Percentiles rank a stretch among this genome's conserved stretches.
Conservation (phyloP, 2,888 invertebrate species). For the Cataglyphis cursor region DNA sequence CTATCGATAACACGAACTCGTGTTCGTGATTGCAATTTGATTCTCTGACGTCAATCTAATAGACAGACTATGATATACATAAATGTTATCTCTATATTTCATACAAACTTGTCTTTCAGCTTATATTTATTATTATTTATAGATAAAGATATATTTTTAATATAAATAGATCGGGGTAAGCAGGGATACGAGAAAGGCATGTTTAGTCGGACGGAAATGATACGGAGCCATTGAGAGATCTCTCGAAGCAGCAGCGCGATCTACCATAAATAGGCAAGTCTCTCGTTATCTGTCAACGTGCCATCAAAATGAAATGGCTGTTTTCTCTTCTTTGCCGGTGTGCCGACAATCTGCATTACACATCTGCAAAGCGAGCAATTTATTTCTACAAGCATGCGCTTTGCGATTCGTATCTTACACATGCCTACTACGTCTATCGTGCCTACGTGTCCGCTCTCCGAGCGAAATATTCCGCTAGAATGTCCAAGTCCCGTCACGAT, state of each 20-base stretch:
- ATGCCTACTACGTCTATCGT: slow-evolving; percentile 12
- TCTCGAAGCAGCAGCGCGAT: background rate
- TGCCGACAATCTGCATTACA: slow-evolving; percentile 31
- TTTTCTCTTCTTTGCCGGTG: slow-evolving; percentile 37
- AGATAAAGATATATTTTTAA: background rate
- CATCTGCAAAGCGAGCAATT: slow-evolving; percentile 35
- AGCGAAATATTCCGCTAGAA: background rate
- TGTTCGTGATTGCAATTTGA: background rate
- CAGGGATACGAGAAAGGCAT: background rate
- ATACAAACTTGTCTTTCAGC: background rate
- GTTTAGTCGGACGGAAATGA: background rate
- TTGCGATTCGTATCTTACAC: slow-evolving; percentile 11
- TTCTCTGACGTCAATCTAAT: background rate
- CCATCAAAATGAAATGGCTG: slow-evolving; percentile 30
- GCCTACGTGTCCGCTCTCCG: background rate
- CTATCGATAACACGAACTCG: background rate
- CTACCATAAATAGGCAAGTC: slow-evolving; percentile 6
- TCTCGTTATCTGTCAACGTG: slow-evolving; percentile 34
- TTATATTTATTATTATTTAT: background rate
- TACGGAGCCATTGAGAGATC: background rate
- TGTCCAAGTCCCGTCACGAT: background rate
- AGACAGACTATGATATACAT: background rate
- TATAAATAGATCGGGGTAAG: background rate
- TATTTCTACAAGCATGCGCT: slow-evolving; percentile 45
- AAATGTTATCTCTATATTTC: background rate